phyloP scores from a whole-genome alignment of 2,113 vertebrate genomes.

The Sceloporus undulatus region DNA sequence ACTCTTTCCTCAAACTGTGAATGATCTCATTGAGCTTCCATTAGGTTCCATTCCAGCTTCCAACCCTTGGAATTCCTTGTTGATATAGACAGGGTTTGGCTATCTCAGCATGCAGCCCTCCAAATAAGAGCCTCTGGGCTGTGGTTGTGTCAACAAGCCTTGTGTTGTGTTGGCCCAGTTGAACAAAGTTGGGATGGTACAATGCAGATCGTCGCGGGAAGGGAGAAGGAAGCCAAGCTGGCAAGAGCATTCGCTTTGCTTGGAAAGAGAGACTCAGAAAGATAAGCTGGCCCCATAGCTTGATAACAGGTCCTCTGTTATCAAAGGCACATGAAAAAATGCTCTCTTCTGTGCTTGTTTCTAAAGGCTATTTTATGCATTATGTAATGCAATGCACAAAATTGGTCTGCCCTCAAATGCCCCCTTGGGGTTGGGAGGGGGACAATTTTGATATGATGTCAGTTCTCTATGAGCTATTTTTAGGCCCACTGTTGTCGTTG shows the following conservation, averaged over 20 bases:
- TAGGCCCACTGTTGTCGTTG: too few relatives aligned
- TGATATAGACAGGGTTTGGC: not conserved
- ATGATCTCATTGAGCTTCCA: not conserved
- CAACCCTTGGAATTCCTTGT: not conserved
- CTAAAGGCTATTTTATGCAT: not conserved
- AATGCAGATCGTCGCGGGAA: not conserved
- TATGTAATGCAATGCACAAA: not conserved
- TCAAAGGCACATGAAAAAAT: not conserved
- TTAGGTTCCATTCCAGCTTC: not conserved
- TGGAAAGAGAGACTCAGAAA: not conserved
- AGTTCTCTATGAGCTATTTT: too few relatives aligned
- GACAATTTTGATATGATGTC: too few relatives aligned
- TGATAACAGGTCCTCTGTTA: not conserved
- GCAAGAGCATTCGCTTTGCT: not conserved
- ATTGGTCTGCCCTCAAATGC: too few relatives aligned
- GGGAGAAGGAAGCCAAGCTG: not conserved
- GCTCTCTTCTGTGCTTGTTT: not conserved
- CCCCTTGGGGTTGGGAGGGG: too few relatives aligned
- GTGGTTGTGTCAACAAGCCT: not conserved
- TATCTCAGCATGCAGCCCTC: not conserved
- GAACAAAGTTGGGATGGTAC: slow-evolving; percentile 1
- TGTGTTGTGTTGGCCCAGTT: not conserved
- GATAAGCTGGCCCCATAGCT: not conserved
- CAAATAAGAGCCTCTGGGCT: not conserved
- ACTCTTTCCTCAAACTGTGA: not conserved